Percentiles rank a stretch among this genome's conserved stretches.
Evolutionary conservation across 2,888 invertebrate species (phyloP).

Genomic region (Plagodis dolabraria): DNA sequence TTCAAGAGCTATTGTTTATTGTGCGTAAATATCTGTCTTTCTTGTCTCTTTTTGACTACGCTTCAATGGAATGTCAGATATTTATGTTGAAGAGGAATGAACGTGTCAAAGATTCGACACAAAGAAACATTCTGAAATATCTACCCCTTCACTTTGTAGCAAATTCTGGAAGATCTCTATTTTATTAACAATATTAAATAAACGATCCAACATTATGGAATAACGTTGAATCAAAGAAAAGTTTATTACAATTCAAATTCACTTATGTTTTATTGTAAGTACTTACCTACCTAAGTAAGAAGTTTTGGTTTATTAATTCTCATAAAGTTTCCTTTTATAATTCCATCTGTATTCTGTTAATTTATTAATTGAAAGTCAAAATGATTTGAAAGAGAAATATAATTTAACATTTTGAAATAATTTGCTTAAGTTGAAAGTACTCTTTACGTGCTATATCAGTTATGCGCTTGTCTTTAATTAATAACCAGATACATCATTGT

Average conservation of each 20-base stretch:
- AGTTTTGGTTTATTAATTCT: slow-evolving; percentile 22
- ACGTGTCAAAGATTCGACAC: slow-evolving; percentile 25
- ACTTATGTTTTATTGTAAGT: slow-evolving; percentile 4
- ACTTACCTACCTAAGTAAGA: slow-evolving; percentile 15
- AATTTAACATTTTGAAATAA: neutral
- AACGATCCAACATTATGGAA: slow-evolving; percentile 13
- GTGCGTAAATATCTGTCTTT: too few species aligned
- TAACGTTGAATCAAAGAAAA: slow-evolving; percentile 6
- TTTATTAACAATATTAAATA: slow-evolving; percentile 11
- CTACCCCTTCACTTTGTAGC: slow-evolving; percentile 9
- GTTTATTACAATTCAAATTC: slow-evolving; percentile 15
- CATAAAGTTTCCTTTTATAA: slow-evolving; percentile 12
- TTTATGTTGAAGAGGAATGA: slow-evolving; percentile 12
- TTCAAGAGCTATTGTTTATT: too few species aligned
- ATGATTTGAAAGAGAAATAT: slow-evolving; percentile 4
- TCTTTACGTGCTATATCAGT: too few species aligned
- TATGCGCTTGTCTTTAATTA: too few species aligned
- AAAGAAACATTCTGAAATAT: slow-evolving; percentile 19
- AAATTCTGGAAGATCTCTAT: slow-evolving; percentile 6
- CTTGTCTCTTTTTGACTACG: slow-evolving; percentile 9
- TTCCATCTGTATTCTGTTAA: slow-evolving; percentile 23
- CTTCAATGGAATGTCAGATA: slow-evolving; percentile 21
- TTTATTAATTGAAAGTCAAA: slow-evolving; percentile 23
- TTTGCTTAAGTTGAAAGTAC: too few species aligned
- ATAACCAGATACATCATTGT: too few species aligned